A percentile compares a stretch with the other conserved stretches of the same genome.
Conservation (phyloP, 2,797 vertebrate species). For the Periparus ater region DNA sequence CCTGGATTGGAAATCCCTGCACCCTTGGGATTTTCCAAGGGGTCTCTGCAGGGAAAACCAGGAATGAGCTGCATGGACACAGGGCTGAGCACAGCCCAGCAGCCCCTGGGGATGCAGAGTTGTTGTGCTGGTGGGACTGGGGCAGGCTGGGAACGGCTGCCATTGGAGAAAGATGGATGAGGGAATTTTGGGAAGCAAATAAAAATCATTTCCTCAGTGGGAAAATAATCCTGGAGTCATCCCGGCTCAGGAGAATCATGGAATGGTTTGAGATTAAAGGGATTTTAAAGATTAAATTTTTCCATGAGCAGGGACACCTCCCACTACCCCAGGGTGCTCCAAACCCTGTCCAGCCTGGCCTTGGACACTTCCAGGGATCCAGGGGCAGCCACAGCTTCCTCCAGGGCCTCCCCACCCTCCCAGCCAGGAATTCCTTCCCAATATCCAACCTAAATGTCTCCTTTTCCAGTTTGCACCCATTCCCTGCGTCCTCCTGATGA, state of each 20-base stretch:
- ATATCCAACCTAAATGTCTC: not conserved
- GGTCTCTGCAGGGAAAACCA: not conserved
- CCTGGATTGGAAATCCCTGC: accelerated
- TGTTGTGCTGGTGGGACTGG: not conserved
- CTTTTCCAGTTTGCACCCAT: too few relatives aligned
- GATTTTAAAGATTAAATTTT: not conserved
- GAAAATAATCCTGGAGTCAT: not conserved
- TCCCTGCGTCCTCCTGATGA: not conserved
- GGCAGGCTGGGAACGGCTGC: not conserved
- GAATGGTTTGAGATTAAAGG: not conserved
- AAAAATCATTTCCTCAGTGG: not conserved
- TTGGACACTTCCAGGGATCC: not conserved
- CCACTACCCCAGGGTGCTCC: accelerated
- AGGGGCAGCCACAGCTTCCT: not conserved
- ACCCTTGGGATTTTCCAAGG: not conserved
- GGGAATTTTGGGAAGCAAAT: not conserved
- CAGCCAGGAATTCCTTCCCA: not conserved
- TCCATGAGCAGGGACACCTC: not conserved
- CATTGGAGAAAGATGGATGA: accelerated
- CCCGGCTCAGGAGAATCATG: not conserved
- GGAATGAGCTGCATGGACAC: not conserved
- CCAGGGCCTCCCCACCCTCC: not conserved
- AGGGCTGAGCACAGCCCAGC: not conserved
- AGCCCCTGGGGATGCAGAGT: too few relatives aligned
- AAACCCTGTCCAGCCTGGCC: accelerated